Evolutionary conservation across 2,797 vertebrate genomes (phyloP).

Genomic region (Telmatherina bonti): DNA sequence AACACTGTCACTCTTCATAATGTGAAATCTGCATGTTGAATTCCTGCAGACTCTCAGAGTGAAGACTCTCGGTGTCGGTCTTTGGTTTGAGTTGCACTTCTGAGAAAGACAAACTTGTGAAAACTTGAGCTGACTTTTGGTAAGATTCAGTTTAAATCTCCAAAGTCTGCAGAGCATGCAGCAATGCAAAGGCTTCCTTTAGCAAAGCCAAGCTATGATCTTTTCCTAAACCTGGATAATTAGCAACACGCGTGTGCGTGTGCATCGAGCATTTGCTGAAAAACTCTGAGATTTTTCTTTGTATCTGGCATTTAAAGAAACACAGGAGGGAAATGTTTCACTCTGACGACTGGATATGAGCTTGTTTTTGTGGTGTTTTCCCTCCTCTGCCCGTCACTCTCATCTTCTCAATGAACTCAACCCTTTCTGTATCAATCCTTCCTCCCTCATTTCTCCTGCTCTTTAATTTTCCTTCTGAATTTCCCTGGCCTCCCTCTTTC

Average conservation of each 20-base stretch:
- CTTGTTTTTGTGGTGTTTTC: constrained; percentile 25
- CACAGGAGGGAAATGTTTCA: not conserved
- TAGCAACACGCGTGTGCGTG: not conserved
- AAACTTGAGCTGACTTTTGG: not conserved
- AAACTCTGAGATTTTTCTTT: not conserved
- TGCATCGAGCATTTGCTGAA: not conserved
- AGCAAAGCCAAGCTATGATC: not conserved
- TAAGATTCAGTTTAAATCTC: not conserved
- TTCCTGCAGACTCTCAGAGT: too few species aligned
- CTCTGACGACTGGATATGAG: not conserved
- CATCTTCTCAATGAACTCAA: constrained; percentile 35
- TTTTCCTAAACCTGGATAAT: not conserved
- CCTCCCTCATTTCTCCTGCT: constrained; percentile 36
- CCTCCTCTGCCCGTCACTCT: constrained; percentile 22
- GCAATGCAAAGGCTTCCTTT: not conserved
- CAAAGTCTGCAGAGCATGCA: not conserved
- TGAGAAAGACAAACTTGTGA: not conserved
- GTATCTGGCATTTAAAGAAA: not conserved
- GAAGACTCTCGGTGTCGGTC: too few species aligned
- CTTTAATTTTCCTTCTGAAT: constrained; percentile 46
- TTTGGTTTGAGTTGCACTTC: too few species aligned
- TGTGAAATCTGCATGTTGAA: too few species aligned
- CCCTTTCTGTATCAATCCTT: constrained; percentile 36
- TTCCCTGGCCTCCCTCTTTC: constrained; percentile 62
- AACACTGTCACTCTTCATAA: too few species aligned